Evolutionary conservation across 1,140 invertebrate genomes (phyloP).

Genomic region (Chymomyza costata): DNA sequence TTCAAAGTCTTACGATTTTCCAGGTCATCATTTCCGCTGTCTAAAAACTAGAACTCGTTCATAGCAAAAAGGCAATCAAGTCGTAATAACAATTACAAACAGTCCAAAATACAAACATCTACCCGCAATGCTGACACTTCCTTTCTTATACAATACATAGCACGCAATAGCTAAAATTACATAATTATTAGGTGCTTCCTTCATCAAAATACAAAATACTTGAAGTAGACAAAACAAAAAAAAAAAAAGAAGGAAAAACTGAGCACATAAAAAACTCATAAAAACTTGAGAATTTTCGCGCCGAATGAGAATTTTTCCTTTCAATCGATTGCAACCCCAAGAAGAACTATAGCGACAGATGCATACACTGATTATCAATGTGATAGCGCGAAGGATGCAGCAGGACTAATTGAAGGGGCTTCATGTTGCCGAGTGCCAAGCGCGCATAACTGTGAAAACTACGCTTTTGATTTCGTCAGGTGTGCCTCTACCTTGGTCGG

Average conservation of each 20-base stretch:
- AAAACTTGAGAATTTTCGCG: conserved; percentile 71
- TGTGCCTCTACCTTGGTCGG: conserved; percentile 27
- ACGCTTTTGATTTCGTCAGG: conserved; percentile 71
- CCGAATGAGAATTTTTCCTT: conserved; percentile 51
- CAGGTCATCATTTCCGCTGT: conserved; percentile 61
- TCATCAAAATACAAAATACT: conserved; percentile 9
- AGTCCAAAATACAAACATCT: too few species aligned
- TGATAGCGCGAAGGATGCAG: conserved; percentile 2
- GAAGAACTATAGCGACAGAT: conserved; percentile 45
- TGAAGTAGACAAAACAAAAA: conserved; percentile 11
- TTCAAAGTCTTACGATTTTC: too few species aligned
- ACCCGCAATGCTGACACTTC: conserved; percentile 52
- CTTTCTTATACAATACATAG: conserved; percentile 12
- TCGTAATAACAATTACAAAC: too few species aligned
- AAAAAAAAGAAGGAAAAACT: conserved; percentile 1
- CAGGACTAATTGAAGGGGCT: conserved; percentile 14
- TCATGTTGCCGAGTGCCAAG: conserved; percentile 29
- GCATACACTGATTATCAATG: conserved; percentile 49
- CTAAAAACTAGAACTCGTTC: conserved; percentile 25
- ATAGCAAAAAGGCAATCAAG: too few species aligned
- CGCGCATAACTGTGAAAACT: conserved; percentile 57
- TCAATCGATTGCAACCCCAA: conserved; percentile 41
- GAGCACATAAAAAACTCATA: conserved; percentile 39
- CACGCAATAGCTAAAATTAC: conserved; percentile 49
- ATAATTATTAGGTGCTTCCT: conserved; percentile 51